phyloP scores from a whole-genome alignment of 92 coral and sea anemone genomes.

The Ricordea florida region DNA sequence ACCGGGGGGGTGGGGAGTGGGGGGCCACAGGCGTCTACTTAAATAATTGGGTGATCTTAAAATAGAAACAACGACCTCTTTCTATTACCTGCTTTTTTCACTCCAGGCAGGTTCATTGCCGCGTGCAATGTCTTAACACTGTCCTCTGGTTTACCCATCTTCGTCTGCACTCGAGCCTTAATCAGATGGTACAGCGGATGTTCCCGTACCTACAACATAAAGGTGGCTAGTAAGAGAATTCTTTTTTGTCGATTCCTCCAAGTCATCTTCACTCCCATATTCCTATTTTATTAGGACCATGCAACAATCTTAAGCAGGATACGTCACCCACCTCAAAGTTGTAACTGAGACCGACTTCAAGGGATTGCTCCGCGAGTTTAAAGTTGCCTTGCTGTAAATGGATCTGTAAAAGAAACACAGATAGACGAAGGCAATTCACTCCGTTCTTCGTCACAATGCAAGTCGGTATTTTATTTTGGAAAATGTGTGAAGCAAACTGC shows the following conservation, averaged over 20 bases:
- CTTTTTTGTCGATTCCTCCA: too few relatives aligned
- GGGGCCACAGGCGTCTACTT: too few relatives aligned
- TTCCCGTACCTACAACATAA: slow-evolving; percentile 78
- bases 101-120: slow-evolving; percentile 97
- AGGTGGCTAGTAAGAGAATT: too few relatives aligned
- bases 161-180: slow-evolving; percentile 95
- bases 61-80: too few relatives aligned
- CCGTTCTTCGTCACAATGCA: background rate
- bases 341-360: slow-evolving; percentile 98
- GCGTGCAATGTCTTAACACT: slow-evolving; percentile 88
- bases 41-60: too few relatives aligned
- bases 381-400: slow-evolving; percentile 87
- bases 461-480: too few relatives aligned
- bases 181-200: slow-evolving; percentile 94
- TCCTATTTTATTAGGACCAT: too few relatives aligned
- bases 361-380: slow-evolving; percentile 95
- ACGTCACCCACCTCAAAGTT: slow-evolving; percentile 90
- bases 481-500: too few relatives aligned
- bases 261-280: too few relatives aligned
- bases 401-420: slow-evolving; percentile 51
- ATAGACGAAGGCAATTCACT: background rate
- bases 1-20: too few relatives aligned
- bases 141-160: slow-evolving; percentile 88
- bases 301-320: too few relatives aligned
- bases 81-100: slow-evolving; percentile 79